Evolutionary conservation across 2,797 vertebrate genomes (phyloP).

Genomic region (Carduelis carduelis): DNA sequence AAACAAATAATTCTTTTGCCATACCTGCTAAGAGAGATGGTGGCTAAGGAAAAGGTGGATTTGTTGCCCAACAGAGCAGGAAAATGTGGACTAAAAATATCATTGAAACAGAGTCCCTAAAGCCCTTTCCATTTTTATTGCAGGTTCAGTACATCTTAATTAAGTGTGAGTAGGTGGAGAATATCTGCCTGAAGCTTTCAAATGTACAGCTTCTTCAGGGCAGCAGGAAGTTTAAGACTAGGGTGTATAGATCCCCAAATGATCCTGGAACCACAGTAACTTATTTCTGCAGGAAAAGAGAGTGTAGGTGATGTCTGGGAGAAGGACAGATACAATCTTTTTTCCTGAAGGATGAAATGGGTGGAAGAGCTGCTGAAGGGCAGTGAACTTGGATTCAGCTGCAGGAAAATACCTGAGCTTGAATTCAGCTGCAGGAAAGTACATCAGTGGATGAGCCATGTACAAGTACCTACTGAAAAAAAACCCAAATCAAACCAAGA

Average conservation of each 20-base stretch:
- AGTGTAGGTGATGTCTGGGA: neutral
- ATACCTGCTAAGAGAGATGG: neutral
- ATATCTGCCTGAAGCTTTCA: neutral
- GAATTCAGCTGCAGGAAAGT: neutral
- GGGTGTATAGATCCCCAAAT: neutral
- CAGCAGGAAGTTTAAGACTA: neutral
- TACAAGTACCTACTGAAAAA: neutral
- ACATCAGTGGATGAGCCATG: neutral
- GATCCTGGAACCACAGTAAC: neutral
- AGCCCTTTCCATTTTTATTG: neutral
- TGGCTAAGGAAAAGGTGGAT: neutral
- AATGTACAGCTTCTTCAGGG: neutral
- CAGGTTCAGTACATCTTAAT: neutral
- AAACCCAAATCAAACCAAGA: rapidly evolving
- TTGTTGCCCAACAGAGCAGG: neutral
- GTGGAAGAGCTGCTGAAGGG: neutral
- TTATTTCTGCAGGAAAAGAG: neutral
- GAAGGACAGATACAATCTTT: neutral
- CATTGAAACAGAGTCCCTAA: neutral
- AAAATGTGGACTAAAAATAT: neutral
- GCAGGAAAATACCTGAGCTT: neutral
- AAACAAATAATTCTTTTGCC: neutral
- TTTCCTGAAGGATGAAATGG: neutral
- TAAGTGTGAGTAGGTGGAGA: neutral
- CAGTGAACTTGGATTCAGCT: neutral